Conservation (phyloP, 2,797 vertebrate species). For the Anomalospiza imberbis region DNA sequence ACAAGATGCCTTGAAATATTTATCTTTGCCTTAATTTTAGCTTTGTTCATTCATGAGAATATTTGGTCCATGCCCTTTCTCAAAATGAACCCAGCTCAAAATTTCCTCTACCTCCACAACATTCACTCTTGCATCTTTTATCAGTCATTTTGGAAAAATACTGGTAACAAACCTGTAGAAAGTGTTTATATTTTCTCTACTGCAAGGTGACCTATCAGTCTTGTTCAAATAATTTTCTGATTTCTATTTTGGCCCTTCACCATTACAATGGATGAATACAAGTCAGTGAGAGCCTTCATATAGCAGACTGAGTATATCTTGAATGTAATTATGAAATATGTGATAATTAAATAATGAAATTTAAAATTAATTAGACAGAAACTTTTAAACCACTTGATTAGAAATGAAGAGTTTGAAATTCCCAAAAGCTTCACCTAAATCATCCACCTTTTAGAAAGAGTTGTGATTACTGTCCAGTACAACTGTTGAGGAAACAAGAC, state of each 20-base stretch:
- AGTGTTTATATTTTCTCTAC: not conserved
- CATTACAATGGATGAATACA: not conserved
- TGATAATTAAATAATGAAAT: not conserved
- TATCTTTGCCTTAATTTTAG: not conserved
- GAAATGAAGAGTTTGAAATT: not conserved
- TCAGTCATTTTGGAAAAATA: not conserved
- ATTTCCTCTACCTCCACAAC: not conserved
- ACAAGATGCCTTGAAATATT: not conserved
- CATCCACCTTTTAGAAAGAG: not conserved
- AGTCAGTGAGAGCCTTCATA: not conserved
- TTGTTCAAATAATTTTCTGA: not conserved
- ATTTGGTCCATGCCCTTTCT: not conserved
- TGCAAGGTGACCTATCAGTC: not conserved
- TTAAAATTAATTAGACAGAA: not conserved
- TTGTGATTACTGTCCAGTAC: not conserved
- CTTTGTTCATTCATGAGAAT: not conserved
- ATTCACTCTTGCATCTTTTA: not conserved
- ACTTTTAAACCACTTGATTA: conserved; percentile 3
- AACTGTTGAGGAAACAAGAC: conserved; percentile 1
- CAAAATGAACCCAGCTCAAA: not conserved
- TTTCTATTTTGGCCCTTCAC: not conserved
- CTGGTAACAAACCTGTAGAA: not conserved
- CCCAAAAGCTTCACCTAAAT: not conserved
- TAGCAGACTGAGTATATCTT: not conserved
- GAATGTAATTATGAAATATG: not conserved